Base-by-base conservation (phyloP, 1,140 invertebrate species). In the Phthorimaea operculella region DNA sequence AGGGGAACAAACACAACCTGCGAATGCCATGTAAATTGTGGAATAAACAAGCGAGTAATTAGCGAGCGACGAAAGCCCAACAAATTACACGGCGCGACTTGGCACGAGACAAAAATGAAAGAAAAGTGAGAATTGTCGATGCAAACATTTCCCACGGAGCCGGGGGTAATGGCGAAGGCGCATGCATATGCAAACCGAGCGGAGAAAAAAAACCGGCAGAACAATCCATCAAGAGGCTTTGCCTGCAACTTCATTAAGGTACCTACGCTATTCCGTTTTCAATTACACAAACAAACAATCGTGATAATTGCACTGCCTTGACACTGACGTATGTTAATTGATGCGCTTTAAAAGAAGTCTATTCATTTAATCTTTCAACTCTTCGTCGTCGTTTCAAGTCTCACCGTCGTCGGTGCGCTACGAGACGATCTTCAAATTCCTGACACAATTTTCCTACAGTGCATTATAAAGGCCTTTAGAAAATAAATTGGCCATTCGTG, bases 201-300 rank as follows among this genome's bases (percentile, higher is more conserved):
- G 2, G 36, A 9, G 3, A 39, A 47, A 47, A 47, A 47, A 47
- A 47, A n/a, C n/a, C n/a, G 15, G 70, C 65, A 72, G 62, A 64
- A 70, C 67, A 72, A 76, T 76, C 69, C 73, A 80, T 78, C 76
- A 78, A 69, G 56, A 62, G 61, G 62, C 70, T 79, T 77, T 72
- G 66, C 64, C 60, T 62, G 64, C 66, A 70, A 75, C 68, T 76
- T 76, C 72, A 76, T 82, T 74, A 78, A 74, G 70, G 60, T 69
- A 60, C 18, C 48, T n/a, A n/a, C n/a, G n/a, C n/a, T n/a, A 66
- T 60, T 63, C 58, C 58, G 59, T 68, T 78, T 78, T 76, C 70
- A 79, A 80, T 78, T 78, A 74, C 64, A 75, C 61, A 73, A 74
- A 76, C 70, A 75, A 77, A 81, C 64, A 70, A 63, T 67, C 14